These are phyloP conservation scores for Rhynchonycteris naso DNA, from an alignment of 2,797 vertebrate genomes.

Conservation along the genomic window DNA sequence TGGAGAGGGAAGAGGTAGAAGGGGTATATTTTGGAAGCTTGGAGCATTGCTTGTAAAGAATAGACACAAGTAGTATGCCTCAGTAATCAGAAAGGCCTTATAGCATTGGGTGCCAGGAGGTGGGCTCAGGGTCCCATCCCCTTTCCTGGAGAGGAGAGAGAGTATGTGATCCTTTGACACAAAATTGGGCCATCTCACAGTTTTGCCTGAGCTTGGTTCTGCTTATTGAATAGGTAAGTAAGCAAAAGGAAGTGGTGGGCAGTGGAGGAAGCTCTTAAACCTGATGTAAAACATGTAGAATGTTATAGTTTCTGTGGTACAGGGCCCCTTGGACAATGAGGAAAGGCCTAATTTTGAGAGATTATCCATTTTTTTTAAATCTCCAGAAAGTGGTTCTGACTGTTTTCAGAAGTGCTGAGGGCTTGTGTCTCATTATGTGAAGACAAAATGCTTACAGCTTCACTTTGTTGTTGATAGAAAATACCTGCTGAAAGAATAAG, in stretches of 20 bases:
- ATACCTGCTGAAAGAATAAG: neutral
- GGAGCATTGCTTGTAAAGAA: neutral
- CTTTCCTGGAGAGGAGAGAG: neutral
- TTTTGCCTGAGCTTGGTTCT: neutral
- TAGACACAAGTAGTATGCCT: neutral
- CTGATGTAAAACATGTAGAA: neutral
- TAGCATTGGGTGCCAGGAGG: neutral
- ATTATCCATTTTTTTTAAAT: constrained; percentile 6
- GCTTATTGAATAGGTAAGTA: neutral
- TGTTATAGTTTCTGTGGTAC: neutral
- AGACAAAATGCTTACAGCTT: neutral
- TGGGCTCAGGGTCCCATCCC: neutral
- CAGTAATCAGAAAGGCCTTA: neutral
- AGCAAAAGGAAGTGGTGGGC: neutral
- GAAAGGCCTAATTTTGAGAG: constrained; percentile 44
- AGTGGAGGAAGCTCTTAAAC: neutral
- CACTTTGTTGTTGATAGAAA: neutral
- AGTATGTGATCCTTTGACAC: neutral
- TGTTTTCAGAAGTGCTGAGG: neutral
- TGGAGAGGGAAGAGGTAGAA: neutral
- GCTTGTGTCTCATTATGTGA: neutral
- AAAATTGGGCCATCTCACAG: neutral
- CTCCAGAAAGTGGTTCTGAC: constrained; percentile 2
- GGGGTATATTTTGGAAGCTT: neutral
- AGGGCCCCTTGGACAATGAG: neutral